Percentiles rank a stretch among this genome's conserved stretches.
phyloP scores from a whole-genome alignment of 1,140 invertebrate species.

The Leptopilina clavipes region DNA sequence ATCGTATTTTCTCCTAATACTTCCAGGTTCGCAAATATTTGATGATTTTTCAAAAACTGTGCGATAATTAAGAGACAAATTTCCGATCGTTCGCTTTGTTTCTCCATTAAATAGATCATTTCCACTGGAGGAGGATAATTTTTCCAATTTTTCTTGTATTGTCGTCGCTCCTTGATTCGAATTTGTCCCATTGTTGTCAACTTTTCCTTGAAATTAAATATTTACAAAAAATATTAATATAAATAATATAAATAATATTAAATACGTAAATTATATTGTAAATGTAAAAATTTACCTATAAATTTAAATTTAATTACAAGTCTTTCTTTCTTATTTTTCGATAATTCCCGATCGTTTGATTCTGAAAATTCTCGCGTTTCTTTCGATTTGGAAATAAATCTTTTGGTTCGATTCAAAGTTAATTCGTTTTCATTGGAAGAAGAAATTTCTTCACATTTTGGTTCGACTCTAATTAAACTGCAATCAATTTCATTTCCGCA shows the following conservation, averaged over 20 bases:
- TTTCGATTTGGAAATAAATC: not conserved
- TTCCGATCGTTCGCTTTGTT: conserved; percentile 60
- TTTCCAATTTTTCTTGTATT: conserved; percentile 55
- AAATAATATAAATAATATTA: not conserved
- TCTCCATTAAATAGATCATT: conserved; percentile 57
- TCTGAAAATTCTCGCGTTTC: not conserved
- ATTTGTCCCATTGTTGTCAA: conserved; percentile 58
- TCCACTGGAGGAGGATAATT: conserved; percentile 52
- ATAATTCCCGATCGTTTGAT: not conserved
- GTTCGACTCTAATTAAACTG: conserved; percentile 55
- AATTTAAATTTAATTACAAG: conserved; percentile 65
- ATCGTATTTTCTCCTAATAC: conserved; percentile 57
- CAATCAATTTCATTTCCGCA: conserved; percentile 63
- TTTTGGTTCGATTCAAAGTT: not conserved
- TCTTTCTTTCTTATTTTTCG: conserved; percentile 47
- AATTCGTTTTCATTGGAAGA: conserved; percentile 50
- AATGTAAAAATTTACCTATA: conserved; percentile 48
- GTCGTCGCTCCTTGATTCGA: conserved; percentile 53
- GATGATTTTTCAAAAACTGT: conserved; percentile 55
- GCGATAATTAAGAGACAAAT: conserved; percentile 59
- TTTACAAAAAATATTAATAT: no score
- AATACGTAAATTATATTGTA: not conserved
- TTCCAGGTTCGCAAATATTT: conserved; percentile 61
- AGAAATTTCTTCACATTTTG: conserved; percentile 63
- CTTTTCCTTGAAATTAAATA: conserved; percentile 53